Evolutionary conservation across 2,797 vertebrate genomes (phyloP), one percentile per base, ranked within the genome.

Genomic region (Helostoma temminkii): DNA sequence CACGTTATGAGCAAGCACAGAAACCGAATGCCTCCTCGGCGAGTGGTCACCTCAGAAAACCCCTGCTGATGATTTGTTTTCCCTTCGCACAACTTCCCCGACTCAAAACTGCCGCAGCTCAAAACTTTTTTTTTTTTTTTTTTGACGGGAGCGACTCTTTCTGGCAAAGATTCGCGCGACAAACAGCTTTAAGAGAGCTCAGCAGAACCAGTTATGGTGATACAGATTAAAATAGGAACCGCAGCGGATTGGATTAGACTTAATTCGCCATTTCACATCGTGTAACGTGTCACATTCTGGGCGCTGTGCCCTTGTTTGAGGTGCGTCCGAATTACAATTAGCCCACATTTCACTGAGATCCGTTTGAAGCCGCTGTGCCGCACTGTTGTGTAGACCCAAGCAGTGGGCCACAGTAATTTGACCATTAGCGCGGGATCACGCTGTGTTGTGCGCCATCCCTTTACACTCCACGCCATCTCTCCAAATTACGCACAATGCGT

Each of bases 141-240:
- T 71, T 77, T 66, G 54, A 76, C 10, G 58, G 65, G 63, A 71
- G 36, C 65, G 28, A 78, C 65, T 77, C 66, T 84, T 71, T 73
- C 72, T 90, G 88, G 87, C 82, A 88, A 56, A 72, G 49, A 76
- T 8, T 25, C 0, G 60, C 63, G 75, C 83, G 45, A 52, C 83
- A 68, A 85, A 82, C 71, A 66, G 80, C 74, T 86, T 75, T 71
- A 66, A 69, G 81, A 76, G 70, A 78, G 85, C 82, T 84, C 62
- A 81, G 77, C 83, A 69, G 22, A 74, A 58, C 59, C 86, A 67
- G 79, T 74, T 78, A 62, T 79, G 76, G 71, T 78, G 82, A 80
- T 73, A 50, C 75, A 87, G 88, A 91, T 90, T 91, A 91, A 93
- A 92, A 92, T 87, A 89, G 91, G 83, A 83, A 84, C 86, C 91